Percentiles rank a stretch among this genome's conserved stretches.
These are phyloP conservation scores for Strigops habroptila DNA, from an alignment of 2,113 vertebrate genomes.

Conservation along the genomic window DNA sequence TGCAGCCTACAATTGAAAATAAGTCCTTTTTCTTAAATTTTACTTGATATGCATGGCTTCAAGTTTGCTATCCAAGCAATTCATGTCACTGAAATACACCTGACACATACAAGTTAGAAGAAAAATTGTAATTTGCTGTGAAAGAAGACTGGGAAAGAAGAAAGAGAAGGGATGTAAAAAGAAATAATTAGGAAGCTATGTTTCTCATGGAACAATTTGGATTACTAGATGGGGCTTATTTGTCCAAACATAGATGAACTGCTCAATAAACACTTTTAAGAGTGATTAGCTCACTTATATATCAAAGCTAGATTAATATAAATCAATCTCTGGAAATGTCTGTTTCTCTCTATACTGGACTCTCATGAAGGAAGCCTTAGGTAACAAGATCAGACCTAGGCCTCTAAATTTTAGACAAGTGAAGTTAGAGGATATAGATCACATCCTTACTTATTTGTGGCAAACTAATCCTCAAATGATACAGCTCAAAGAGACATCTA, in stretches of 20 bases:
- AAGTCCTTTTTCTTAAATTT: neutral
- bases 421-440: neutral
- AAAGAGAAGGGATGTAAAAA: neutral
- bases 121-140: neutral
- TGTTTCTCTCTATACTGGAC: neutral
- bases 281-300: neutral
- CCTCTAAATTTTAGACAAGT: neutral
- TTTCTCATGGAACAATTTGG: neutral
- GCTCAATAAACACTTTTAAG: neutral
- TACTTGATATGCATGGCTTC: neutral
- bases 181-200: neutral
- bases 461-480: neutral
- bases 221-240: neutral
- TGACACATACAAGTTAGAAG: neutral
- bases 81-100: neutral
- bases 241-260: neutral
- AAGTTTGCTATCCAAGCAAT: neutral
- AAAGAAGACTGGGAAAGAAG: neutral
- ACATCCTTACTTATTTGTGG: neutral
- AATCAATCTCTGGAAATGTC: neutral
- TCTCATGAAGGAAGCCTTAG: neutral
- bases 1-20: accelerated
- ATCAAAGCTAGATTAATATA: neutral
- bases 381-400: neutral
- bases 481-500: neutral